Evolutionary conservation across 2,888 invertebrate species (phyloP), one percentile per base, ranked within the genome.

Genomic region (Ashinkailepas kermadecensis): DNA sequence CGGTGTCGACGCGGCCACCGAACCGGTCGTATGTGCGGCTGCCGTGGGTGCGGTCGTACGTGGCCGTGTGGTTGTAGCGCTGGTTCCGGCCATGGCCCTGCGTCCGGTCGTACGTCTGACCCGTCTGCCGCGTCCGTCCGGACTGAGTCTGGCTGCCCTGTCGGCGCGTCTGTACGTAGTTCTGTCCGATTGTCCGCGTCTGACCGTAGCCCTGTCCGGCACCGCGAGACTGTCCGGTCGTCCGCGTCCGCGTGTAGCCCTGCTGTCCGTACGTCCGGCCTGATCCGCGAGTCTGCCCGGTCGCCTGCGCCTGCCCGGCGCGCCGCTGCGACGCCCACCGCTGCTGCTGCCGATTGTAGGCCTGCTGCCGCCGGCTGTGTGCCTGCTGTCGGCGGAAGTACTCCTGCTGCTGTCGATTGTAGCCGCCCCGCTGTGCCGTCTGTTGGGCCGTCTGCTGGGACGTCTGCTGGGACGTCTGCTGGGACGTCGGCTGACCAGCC

Each of bases 11-110:
- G 7, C 57, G 78, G 21, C 78, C 58, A 23, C 56, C 13, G 21
- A 23, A 15, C 12, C 78, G 78, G 78, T 78, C 78, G 58, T 78
- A 78, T 3, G 78, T 78, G 11, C 57, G 57, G n/a, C 78, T 58
- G 57, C 23, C 58, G 57, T 54, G 12, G 15, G 74, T 74, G 54
- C 54, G 59, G 23, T 83, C 82, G 65, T 82, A 79, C 54, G 82
- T 82, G 3, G 82, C 74, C 67, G 25, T 80, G 74, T 74, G 64
- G 39, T 65, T 62, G 80, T 82, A 82, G 54, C 70, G 80, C 64
- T 83, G 79, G 18, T 81, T 81, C 25, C 80, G 80, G 62, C 83
- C 82, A 7, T 15, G 12, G 57, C 81, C 18, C 64, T 79, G 39
- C 59, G 57, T 3, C 74, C 65, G 25, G 13, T 15, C 54, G 56